These are phyloP conservation scores for Agrenia bidenticulata DNA, from an alignment of 2,888 invertebrate species.

Conservation along the genomic window DNA sequence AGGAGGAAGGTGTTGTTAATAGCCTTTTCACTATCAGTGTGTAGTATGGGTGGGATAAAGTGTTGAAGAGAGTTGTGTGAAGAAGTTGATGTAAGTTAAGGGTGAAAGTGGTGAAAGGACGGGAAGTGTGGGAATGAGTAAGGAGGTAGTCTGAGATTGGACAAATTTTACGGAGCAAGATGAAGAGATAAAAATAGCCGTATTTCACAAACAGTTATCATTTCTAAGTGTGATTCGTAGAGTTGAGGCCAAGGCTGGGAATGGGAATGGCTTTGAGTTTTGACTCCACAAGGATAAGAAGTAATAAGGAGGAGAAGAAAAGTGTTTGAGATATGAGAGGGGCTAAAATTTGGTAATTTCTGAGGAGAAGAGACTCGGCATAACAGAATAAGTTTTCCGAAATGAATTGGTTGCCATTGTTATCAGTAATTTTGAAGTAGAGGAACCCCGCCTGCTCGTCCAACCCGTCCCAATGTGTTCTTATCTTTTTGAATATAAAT, in stretches of 20 bases:
- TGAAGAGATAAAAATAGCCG: too few species aligned
- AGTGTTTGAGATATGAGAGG: neutral
- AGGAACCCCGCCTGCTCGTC: neutral
- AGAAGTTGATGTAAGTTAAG: neutral
- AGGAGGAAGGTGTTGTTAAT: too few species aligned
- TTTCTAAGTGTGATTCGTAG: constrained; percentile 4
- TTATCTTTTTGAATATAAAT: constrained; percentile 45
- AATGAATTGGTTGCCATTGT: constrained; percentile 45
- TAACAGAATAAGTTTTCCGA: constrained; percentile 32
- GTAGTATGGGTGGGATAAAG: too few species aligned
- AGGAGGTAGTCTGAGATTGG: too few species aligned
- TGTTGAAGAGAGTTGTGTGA: too few species aligned
- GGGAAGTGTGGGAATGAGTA: constrained; percentile 1
- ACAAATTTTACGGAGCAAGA: too few species aligned
- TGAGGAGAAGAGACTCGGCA: constrained; percentile 28
- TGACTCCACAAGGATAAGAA: neutral
- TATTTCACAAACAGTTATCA: neutral
- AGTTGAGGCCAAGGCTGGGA: neutral
- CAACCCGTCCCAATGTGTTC: constrained; percentile 16
- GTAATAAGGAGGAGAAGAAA: constrained; percentile 12
- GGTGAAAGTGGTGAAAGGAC: constrained; percentile 9
- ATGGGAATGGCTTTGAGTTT: too few species aligned
- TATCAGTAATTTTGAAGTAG: constrained; percentile 35
- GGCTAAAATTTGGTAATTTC: constrained; percentile 32
- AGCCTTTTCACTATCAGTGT: too few species aligned